A percentile compares a stretch with the other conserved stretches of the same genome.
These are phyloP conservation scores for Enteromius viviparus DNA, from an alignment of 2,797 vertebrate species.

Conservation along the genomic window DNA sequence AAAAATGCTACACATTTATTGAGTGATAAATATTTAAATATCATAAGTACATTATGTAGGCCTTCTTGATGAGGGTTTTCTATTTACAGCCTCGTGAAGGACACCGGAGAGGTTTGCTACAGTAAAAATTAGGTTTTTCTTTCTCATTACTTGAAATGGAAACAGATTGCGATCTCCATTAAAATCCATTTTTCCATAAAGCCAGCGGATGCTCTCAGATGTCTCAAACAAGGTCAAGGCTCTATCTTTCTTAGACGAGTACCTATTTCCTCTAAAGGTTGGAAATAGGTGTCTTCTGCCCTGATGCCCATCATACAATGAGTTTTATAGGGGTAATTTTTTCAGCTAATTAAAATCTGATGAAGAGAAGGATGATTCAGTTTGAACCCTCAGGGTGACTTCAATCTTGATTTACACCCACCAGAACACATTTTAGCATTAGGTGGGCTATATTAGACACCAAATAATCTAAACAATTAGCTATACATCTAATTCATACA, in stretches of 20 bases:
- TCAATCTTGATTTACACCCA: slow-evolving; percentile 26
- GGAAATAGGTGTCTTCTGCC: slow-evolving; percentile 8
- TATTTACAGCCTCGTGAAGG: slow-evolving; percentile 12
- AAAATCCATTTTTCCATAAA: slow-evolving; percentile 26
- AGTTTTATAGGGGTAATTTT: slow-evolving; percentile 24
- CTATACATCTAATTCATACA: neutral
- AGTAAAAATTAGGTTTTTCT: slow-evolving; percentile 15
- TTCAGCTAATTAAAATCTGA: slow-evolving; percentile 48
- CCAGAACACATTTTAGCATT: neutral
- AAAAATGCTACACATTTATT: slow-evolving; percentile 7
- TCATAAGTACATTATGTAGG: neutral
- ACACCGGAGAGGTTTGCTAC: neutral
- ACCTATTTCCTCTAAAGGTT: neutral
- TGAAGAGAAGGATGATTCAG: slow-evolving; percentile 42
- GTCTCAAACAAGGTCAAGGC: slow-evolving; percentile 31
- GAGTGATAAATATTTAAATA: neutral
- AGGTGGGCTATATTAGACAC: neutral
- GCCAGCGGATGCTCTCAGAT: slow-evolving; percentile 8
- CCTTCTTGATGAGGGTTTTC: slow-evolving; percentile 7
- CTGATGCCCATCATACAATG: slow-evolving; percentile 33
- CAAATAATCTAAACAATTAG: neutral
- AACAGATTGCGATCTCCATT: slow-evolving; percentile 32
- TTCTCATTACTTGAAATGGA: slow-evolving; percentile 29
- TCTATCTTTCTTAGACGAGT: slow-evolving; percentile 25
- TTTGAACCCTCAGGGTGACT: slow-evolving; percentile 25